Evolutionary conservation across 2,113 vertebrate genomes (phyloP), one percentile per base, ranked within the genome.

Genomic region (Ia io): DNA sequence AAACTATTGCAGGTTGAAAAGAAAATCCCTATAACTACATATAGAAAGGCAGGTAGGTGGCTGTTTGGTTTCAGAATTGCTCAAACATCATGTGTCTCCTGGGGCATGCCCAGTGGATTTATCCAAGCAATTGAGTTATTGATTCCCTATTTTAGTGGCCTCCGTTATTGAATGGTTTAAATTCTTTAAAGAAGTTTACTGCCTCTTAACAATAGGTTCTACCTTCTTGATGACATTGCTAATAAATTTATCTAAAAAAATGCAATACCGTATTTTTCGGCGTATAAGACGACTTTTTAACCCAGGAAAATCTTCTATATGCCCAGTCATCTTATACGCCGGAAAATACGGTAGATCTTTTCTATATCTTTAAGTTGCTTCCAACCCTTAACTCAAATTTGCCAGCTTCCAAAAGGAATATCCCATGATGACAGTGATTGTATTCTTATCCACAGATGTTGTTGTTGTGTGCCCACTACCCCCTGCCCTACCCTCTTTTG

Each of bases 1-100:
- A 40, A n/a, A 35, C 16, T 86, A 65, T 78, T 88, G 49, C 53
- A 94, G 35, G 12, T 91, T 94, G 61, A 83, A 95, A 89, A 91
- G 37, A 94, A 70, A 88, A 91, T 87, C 56, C 6, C 59, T 61
- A 3, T 77, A 86, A 59, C 51, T 91, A 85, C 42, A 37, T 91
- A 47, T 61, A 77, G 22, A 91, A 70, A 71, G 35, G 23, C 30
- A 63, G 23, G 42, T 35, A 70, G 61, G 51, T 61, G 76, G 69
- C 49, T 49, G 59, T 5, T 67, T 91, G n/a, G 13, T 84, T 84
- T 91, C 63, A 70, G 13, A 35, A 37, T 94, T 77, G 42, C 30
- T 94, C 35, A 78, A 77, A 91, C 30, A 61, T 44, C 40, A 83
- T 56, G 77, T n/a, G 14, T 78, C 35, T 88, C 53, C 70, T 79